Evolutionary conservation across 2,113 vertebrate genomes (phyloP), one percentile per base, ranked within the genome.

Genomic region (Amblyopsis rosae): DNA sequence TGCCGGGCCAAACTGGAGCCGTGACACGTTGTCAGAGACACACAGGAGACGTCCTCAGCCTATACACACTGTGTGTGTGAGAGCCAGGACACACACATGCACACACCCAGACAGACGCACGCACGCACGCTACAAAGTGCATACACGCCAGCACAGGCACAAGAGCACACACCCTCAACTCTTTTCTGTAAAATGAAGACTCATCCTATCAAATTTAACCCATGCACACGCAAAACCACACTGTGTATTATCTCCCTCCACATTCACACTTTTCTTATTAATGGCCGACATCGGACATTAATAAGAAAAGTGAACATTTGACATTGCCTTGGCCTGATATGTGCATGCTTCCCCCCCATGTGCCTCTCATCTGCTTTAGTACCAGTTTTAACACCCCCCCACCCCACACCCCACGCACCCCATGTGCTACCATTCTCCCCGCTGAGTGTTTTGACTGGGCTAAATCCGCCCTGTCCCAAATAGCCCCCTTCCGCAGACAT

Each of bases 161-260:
- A 41, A 41, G 35, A 5, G 7, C 35, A 41, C 35, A 6, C 5
- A 41, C 35, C 4, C 35, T 41, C 4, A 41, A 8, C 35, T 51
- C 55, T 72, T 72, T 62, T 55, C 55, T 49, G 56, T 41, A n/a
- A 65, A 74, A 45, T 13, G 61, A 26, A 26, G 26, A 49, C 65
- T 35, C 65, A 48, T 4, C 9, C 55, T 9, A 66, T 76, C 60
- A 72, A 81, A 82, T 80, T 81, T 70, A 82, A 82, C 75, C 69
- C 69, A 68, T 58, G 0, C 68, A 49, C 60, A 63, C 26, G 2
- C 26, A 26, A 26, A 35, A 63, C 53, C 45, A 65, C 50, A 62
- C 61, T 58, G 69, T 75, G 81, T 87, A 88, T 86, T 80, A 85
- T 86, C 82, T 82, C 79, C 81, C 70, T 59, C 61, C 48, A 70